Evolutionary conservation across 2,888 invertebrate species (phyloP).

Genomic region (Heliconius cydno): DNA sequence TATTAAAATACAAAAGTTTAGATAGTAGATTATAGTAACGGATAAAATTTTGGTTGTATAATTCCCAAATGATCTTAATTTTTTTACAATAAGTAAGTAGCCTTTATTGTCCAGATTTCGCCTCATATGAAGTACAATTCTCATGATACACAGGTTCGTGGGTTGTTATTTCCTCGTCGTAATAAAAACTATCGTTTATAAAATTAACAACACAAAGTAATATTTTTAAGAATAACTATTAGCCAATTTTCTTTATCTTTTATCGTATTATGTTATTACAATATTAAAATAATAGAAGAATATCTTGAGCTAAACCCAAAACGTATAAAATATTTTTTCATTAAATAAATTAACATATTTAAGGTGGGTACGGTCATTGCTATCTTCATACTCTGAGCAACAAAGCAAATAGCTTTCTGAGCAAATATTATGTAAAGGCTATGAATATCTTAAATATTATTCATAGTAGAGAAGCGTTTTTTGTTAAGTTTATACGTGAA

Average conservation of each 20-base stretch:
- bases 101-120: too few species aligned
- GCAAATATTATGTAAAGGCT: conserved; percentile 18
- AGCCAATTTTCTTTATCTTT: neutral
- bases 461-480: neutral
- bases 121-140: too few species aligned
- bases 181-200: too few species aligned
- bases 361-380: neutral
- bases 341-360: conserved; percentile 14
- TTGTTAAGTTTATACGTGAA: conserved; percentile 9
- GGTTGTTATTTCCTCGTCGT: too few species aligned
- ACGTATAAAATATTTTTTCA: conserved; percentile 5
- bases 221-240: too few species aligned
- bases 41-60: too few species aligned
- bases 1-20: too few species aligned
- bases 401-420: conserved; percentile 1
- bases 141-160: too few species aligned
- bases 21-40: too few species aligned
- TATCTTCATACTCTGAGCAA: neutral
- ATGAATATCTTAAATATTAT: conserved; percentile 13
- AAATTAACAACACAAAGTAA: too few species aligned
- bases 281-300: neutral
- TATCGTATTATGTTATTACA: neutral
- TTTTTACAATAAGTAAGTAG: too few species aligned
- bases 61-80: too few species aligned
- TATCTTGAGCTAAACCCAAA: neutral